phyloP scores from a whole-genome alignment of 1,140 invertebrate genomes.

The Dysdera silvatica region DNA sequence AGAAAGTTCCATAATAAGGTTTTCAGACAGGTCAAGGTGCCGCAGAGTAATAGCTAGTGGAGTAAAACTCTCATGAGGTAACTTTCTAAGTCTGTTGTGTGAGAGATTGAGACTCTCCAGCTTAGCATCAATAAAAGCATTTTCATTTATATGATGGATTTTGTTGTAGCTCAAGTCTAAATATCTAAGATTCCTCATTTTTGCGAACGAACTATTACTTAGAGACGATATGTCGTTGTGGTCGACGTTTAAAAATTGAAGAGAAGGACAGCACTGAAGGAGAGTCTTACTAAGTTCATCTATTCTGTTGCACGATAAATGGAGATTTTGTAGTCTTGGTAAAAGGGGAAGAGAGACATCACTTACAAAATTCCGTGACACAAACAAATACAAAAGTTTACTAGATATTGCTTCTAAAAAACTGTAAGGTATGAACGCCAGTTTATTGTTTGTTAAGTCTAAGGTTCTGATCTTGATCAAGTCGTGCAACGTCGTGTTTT shows the following conservation, averaged over 20 bases:
- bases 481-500: not conserved
- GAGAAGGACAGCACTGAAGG: conserved; percentile 37
- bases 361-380: conserved; percentile 63
- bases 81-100: conserved; percentile 9
- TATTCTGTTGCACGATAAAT: conserved; percentile 56
- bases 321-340: conserved; percentile 37
- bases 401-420: conserved; percentile 72
- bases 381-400: conserved; percentile 66
- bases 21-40: conserved; percentile 17
- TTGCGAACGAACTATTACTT: not conserved
- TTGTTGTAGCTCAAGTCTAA: conserved; percentile 70
- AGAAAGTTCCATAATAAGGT: conserved; percentile 9
- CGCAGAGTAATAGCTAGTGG: not conserved
- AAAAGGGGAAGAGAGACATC: conserved; percentile 1
- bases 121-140: conserved; percentile 19
- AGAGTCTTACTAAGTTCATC: conserved; percentile 32
- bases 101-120: conserved; percentile 29
- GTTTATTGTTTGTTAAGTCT: conserved; percentile 77
- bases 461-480: conserved; percentile 46
- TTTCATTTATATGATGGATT: conserved; percentile 59
- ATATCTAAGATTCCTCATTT: conserved; percentile 8
- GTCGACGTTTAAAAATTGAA: conserved; percentile 43
- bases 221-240: conserved; percentile 53
- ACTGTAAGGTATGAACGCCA: conserved; percentile 64
- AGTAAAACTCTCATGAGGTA: not conserved